Conservation (phyloP, 2,888 invertebrate species). For the Leucophenga maculata region DNA sequence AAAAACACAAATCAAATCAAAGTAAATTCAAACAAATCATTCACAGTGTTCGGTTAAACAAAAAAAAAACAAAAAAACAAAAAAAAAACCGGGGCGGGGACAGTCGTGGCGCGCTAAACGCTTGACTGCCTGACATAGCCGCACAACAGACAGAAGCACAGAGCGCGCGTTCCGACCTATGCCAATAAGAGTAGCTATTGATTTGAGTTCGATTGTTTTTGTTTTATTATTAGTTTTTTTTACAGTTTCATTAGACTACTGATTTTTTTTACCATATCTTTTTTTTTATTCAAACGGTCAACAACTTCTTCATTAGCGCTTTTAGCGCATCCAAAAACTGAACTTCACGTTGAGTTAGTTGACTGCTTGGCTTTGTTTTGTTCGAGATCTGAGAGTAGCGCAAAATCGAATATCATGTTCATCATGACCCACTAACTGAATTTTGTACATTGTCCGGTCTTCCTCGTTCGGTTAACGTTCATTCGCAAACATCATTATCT, state of each 20-base stretch:
- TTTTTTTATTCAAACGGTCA: not conserved
- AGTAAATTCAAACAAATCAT: not conserved
- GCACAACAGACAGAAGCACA: not conserved
- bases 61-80: too few relatives aligned
- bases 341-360: too few relatives aligned
- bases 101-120: not conserved
- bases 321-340: not conserved
- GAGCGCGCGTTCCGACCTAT: constrained; percentile 35
- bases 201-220: constrained; percentile 7
- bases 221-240: not conserved
- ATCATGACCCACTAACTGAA: constrained; percentile 19
- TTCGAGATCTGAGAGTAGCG: not conserved
- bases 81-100: not conserved
- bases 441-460: not conserved
- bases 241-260: not conserved
- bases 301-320: constrained; percentile 2
- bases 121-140: not conserved
- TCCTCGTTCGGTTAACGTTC: not conserved
- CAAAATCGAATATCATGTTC: constrained; percentile 7
- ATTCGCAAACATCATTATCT: not conserved
- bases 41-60: not conserved
- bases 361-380: too few relatives aligned
- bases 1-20: constrained; percentile 11
- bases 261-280: not conserved
- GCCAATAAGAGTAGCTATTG: constrained; percentile 50